phyloP scores from a whole-genome alignment of 1,140 invertebrate genomes.

The Varroa destructor region DNA sequence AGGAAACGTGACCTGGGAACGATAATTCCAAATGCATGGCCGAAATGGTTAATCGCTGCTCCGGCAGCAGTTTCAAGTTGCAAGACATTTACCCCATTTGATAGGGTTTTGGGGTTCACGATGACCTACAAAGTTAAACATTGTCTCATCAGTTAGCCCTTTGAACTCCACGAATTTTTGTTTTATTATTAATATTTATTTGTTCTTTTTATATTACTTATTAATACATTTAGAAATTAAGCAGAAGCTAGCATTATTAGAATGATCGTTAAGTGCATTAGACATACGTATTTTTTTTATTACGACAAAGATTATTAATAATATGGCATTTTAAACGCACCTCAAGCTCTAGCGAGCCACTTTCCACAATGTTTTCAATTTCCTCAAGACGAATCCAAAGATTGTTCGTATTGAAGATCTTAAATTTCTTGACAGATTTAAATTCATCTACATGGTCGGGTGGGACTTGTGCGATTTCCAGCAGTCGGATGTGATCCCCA shows the following conservation, averaged over 20 bases:
- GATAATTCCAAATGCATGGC: conserved; percentile 73
- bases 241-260: too few species aligned
- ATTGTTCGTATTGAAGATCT: conserved; percentile 98
- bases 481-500: conserved; percentile 76
- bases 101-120: conserved; percentile 57
- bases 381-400: conserved; percentile 84
- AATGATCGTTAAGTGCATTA: not conserved
- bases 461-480: conserved; percentile 99
- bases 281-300: not conserved
- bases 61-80: conserved; percentile 97
- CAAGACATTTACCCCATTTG: conserved; percentile 81
- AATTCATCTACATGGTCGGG: conserved; percentile 59
- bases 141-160: too few species aligned
- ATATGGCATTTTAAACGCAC: conserved; percentile 38
- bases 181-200: conserved; percentile 27
- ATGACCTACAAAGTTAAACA: conserved; percentile 54
- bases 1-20: conserved; percentile 91
- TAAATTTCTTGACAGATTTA: conserved; percentile 37
- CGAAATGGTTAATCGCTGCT: conserved; percentile 95
- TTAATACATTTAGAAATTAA: too few species aligned
- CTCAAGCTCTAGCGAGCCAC: conserved; percentile 78
- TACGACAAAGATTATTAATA: conserved; percentile 81
- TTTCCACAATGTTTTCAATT: conserved; percentile 67
- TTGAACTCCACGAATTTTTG: too few species aligned
- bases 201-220: too few species aligned